Evolutionary conservation across 2,888 invertebrate species (phyloP), one percentile per base, ranked within the genome.

Genomic region (Sturmia bella): DNA sequence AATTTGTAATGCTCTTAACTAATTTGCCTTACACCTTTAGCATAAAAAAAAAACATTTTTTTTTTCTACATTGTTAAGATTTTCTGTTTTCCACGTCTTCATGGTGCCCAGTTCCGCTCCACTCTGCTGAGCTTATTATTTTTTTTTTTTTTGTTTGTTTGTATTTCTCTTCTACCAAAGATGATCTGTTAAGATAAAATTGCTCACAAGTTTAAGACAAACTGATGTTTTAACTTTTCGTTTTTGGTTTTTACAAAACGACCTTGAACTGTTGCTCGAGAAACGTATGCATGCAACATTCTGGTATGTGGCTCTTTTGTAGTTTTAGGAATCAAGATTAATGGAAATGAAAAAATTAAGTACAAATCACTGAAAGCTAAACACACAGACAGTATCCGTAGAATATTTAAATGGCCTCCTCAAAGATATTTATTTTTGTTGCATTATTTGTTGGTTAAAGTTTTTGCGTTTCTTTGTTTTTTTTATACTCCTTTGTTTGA

Each of bases 251-350:
- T 11, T 61, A 48, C 32, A 81, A 69, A 81, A 81, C 77, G 81
- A 81, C 81, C 81, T 81, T 81, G 81, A 81, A 73, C 75, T 75
- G 80, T 72, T 80, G 80, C 66, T 80, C 75, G 59, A 80, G n/a
- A 80, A 73, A 80, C 12, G 19, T 45, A 59, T 48, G 45, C 61
- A 75, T 54, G 52, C 57, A 69, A 54, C 52, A 59, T 52, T 32
- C 37, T 9, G 9, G 3, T 45, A 15, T 37, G 48, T 17, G 41
- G 27, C 19, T 52, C 19, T 52, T 59, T 61, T 12, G 17, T 41
- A 56, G 48, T 74, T 59, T 37, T 19, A 69, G 69, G 61, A 76
- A 64, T 70, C 64, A 70, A 77, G 77, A 77, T 77, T 77, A 77
- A 77, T 77, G 77, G 63, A 76, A 76, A 61, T 63, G 45, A 43